Base-by-base conservation (phyloP, 2,888 invertebrate genomes). In the Harpalus rubripes region DNA sequence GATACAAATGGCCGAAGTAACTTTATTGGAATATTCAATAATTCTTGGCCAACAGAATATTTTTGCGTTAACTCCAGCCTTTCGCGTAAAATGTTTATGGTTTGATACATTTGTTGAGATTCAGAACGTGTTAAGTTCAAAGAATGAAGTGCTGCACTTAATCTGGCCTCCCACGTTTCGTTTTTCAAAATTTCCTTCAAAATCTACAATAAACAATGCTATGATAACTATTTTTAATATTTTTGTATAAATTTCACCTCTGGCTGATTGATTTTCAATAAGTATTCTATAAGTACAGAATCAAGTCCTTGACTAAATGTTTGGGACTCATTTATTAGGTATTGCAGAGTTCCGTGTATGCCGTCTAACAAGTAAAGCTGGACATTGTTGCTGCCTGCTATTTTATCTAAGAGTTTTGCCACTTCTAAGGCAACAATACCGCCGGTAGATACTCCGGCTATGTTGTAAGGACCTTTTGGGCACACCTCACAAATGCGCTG, bases 401-500 rank as follows among this genome's bases (percentile, higher is more conserved):
- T 91, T 15, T 91, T 92, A 89, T 97, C 96, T 39, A 98, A 91
- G 88, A 94, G 93, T 58, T 94, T 92, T 0, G 95, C 95, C 86
- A 99, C 92, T 90, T 98, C 97, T 80, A 98, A 92, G 0, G 96
- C 95, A 15, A 98, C 92, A 18, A 96, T 91, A 0, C 96, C 93
- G 81, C 99, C 99, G 89, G 95, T 98, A 16, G 98, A 99, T 91
- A 98, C 97, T 0, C 97, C 98, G 12, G 96, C 93, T 0, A 99
- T 90, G 86, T 95, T 94, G 92, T 96, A 98, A 0, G 93, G 93
- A 41, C 94, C 93, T 16, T 92, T 92, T 0, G 93, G 93, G 8
- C 93, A 91, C 15, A 95, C 89, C 10, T 93, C 92, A 83, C 93
- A 92, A 8, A 95, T 92, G 87, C 94, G 91, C 95, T 96, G 32